Evolutionary conservation across 2,113 vertebrate species (phyloP), one percentile per base, ranked within the genome.

Genomic region (Macquaria australasica): DNA sequence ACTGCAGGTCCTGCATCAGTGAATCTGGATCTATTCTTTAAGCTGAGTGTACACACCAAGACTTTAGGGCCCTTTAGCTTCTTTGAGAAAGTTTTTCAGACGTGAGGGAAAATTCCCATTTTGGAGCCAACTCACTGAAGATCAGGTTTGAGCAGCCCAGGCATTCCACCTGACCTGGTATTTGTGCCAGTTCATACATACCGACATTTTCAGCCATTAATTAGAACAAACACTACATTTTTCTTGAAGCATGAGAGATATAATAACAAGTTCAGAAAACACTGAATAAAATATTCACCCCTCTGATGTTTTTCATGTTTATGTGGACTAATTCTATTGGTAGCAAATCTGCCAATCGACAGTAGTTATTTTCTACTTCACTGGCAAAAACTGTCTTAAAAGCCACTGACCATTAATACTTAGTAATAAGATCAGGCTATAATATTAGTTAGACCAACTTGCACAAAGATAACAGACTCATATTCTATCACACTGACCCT

Each of bases 1-100:
- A 81, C 83, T 23, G 6, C 43, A 25, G 56, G 79, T 71, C 53
- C 45, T 60, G 85, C 76, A 88, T 81, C 73, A 56, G 73, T 83
- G 70, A 62, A 48, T 75, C n/a, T 53, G 5, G 41, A 82, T 83
- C 14, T 79, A 41, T 67, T 81, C 55, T 87, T 81, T 37, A 81
- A 79, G 66, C 51, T 62, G 14, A 73, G 56, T 55, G 48, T 53
- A 75, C 41, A 81, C 25, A 78, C 9, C 1, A 43, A 48, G 37
- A 53, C 45, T 73, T 64, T 51, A 53, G n/a, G 53, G 48, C 51
- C 5, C 8, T 31, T 78, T 37, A 64, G n/a, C 34, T 48, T 72
- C 14, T 75, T 39, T 11, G 51, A 48, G n/a, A 51, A 16, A 51
- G 31, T 53, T 60, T 59, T 28, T 62, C 11, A 25, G 23, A 60